A percentile compares a stretch with the other conserved stretches of the same genome.
Conservation (phyloP, 2,797 vertebrate genomes). For the Hippopotamyrus pictus region DNA sequence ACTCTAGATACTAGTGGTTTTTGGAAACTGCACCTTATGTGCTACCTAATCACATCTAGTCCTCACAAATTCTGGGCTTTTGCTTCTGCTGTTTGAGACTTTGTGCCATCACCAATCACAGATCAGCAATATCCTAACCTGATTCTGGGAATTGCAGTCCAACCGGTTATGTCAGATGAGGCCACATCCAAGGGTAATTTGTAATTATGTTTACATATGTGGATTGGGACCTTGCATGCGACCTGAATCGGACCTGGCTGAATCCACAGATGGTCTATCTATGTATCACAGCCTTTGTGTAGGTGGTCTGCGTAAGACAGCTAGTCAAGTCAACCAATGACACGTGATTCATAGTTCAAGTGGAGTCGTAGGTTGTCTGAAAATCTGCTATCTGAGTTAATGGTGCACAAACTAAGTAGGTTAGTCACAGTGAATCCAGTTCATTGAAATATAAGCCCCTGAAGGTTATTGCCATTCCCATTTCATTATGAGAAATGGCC, state of each 20-base stretch:
- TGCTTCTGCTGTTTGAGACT: not conserved
- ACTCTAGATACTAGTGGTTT: not conserved
- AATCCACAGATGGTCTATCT: not conserved
- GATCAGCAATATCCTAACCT: not conserved
- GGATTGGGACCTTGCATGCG: not conserved
- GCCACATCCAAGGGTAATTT: not conserved
- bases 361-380: not conserved
- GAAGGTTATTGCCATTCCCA: not conserved
- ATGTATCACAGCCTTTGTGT: not conserved
- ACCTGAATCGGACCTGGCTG: not conserved
- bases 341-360: not conserved
- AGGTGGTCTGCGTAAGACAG: not conserved
- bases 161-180: not conserved
- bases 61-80: not conserved
- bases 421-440: not conserved
- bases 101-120: not conserved
- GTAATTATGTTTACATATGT: not conserved
- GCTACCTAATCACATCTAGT: not conserved
- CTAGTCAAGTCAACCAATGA: not conserved
- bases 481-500: not conserved
- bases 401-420: not conserved
- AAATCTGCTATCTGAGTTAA: not conserved
- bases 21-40: not conserved
- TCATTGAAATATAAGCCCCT: not conserved
- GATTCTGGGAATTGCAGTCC: not conserved